phyloP scores from a whole-genome alignment of 2,113 vertebrate species.

The crab-eating macaque (Macaca fascicularis) region T2T-MFA8v1.1 NC_088380.1:165829001-165829500 shows the following conservation, averaged over 20 bases:
- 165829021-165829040: not conserved
- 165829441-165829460: not conserved
- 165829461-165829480: not conserved
- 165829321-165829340: not conserved
- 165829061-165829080: not conserved
- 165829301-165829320: not conserved
- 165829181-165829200: not conserved
- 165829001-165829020: not conserved
- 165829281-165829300: not conserved
- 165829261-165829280: not conserved
- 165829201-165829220: not conserved
- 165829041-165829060: not conserved
- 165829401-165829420: not conserved
- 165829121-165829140: not conserved
- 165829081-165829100: not conserved
- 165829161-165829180: not conserved
- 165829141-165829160: conserved; percentile 15
- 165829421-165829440: not conserved
- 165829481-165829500: conserved; percentile 43
- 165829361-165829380: not conserved
- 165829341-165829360: not conserved
- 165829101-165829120: not conserved
- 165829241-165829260: not conserved
- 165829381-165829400: not conserved
- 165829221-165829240: not conserved